Evolutionary conservation across 2,113 vertebrate species (phyloP), one percentile per base, ranked within the genome.

Genomic region (Actenoides hombroni): DNA sequence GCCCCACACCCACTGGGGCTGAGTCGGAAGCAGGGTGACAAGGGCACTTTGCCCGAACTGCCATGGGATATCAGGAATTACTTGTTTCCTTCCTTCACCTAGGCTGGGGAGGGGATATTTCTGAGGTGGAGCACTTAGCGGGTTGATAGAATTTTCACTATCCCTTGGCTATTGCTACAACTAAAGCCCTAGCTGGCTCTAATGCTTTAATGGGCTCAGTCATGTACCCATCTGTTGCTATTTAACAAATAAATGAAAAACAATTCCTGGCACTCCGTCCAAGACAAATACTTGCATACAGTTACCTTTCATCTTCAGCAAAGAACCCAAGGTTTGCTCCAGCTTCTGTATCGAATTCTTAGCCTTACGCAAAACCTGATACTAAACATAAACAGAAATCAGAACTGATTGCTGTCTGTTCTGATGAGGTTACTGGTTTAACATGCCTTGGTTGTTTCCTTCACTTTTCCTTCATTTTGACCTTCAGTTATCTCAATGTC

Each of bases 261-360:
- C 37, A 94, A 61, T n/a, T 21, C 44, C 56, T 68, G 46, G 53
- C 39, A 65, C 74, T 90, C 61, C 48, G 49, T 70, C 77, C 61
- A 79, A 67, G 49, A 61, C 54, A 90, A 94, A 80, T 37, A 86
- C 67, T 92, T 39, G 63, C 48, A 87, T 73, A 94, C 60, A 37
- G 93, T 97, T 97, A 98, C 98, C 98, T 98, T 98, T 98, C 97
- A 98, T 97, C 91, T 98, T 98, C 94, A 98, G 98, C 93, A 98
- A 91, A 83, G 90, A 97, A 83, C 97, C 97, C 96, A 99, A 94
- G 65, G 95, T 97, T 94, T 96, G 93, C 88, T 99, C 98, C 96
- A 98, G 96, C 86, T 98, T 98, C 90, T 96, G 96, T 70, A 99
- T 98, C 84, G 97, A 97, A 83, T 78, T 97, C 97, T 98, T 98